Evolutionary conservation across 2,888 invertebrate genomes (phyloP).

Genomic region (Hemistola chrysoprasaria): DNA sequence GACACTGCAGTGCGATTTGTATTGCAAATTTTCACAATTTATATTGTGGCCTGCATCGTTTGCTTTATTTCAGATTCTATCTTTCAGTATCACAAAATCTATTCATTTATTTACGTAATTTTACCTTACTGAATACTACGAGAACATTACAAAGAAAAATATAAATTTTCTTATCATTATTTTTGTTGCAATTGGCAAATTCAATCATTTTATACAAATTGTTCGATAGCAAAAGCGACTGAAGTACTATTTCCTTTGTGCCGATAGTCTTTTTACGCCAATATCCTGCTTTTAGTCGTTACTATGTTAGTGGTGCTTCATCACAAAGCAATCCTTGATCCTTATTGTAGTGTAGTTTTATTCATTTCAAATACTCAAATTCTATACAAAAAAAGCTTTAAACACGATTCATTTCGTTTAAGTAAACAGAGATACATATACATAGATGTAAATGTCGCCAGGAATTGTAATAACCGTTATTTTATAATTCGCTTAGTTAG

Average conservation of each 20-base stretch:
- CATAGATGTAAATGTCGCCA: too few species aligned
- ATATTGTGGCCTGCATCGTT: constrained; percentile 31
- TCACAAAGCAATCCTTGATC: too few species aligned
- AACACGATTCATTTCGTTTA: too few species aligned
- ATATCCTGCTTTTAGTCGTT: constrained; percentile 56
- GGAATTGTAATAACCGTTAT: too few species aligned
- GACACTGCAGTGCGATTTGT: constrained; percentile 81
- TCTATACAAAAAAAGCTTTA: too few species aligned
- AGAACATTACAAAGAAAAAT: too few species aligned
- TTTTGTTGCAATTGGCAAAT: too few species aligned
- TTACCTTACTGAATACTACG: constrained; percentile 7
- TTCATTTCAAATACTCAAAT: too few species aligned
- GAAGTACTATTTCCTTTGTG: constrained; percentile 64
- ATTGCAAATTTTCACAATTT: constrained; percentile 71
- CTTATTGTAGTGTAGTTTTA: too few species aligned
- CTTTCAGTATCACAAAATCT: background rate
- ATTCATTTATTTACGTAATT: background rate
- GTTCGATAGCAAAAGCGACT: constrained; percentile 37
- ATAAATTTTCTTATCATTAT: too few species aligned
- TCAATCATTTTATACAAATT: constrained; percentile 11
- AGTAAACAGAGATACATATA: too few species aligned
- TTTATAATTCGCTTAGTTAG: too few species aligned
- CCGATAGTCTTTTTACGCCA: constrained; percentile 55
- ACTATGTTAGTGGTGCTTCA: constrained; percentile 14
- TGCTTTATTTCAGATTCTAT: constrained; percentile 5